Conservation (phyloP, 2,888 invertebrate genomes). For the Chrysodeixis includens region DNA sequence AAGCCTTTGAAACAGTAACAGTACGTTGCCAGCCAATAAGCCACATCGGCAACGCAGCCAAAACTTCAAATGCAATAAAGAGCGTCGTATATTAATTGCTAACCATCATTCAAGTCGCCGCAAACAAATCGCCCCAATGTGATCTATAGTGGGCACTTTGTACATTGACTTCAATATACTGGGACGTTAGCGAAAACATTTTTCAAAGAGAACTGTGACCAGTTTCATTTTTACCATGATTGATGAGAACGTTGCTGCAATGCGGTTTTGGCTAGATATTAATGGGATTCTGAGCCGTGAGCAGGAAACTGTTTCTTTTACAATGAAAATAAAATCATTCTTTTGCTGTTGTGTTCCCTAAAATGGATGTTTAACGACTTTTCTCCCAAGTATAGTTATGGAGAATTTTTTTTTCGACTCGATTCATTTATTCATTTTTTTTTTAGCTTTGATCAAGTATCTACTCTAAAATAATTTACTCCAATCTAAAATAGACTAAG, state of each 20-base stretch:
- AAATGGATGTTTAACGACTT: not conserved
- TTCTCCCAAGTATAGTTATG: not conserved
- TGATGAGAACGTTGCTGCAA: slow-evolving; percentile 49
- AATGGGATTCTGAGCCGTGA: slow-evolving; percentile 11
- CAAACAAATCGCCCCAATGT: slow-evolving; percentile 74
- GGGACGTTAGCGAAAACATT: slow-evolving; percentile 55
- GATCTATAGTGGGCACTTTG: slow-evolving; percentile 72
- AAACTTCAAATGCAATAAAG: slow-evolving; percentile 71
- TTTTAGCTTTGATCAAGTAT: too few species aligned
- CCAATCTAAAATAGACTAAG: not conserved
- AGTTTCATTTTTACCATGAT: slow-evolving; percentile 51
- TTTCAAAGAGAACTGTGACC: slow-evolving; percentile 47
- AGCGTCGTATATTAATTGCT: slow-evolving; percentile 72
- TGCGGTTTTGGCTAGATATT: slow-evolving; percentile 37
- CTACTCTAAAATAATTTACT: not conserved
- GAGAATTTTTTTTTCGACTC: not conserved
- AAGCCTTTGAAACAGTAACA: not conserved
- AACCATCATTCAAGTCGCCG: slow-evolving; percentile 70
- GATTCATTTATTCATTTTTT: too few species aligned
- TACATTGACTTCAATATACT: slow-evolving; percentile 68
- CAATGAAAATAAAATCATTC: not conserved
- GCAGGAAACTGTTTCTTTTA: not conserved
- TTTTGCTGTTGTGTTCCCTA: not conserved
- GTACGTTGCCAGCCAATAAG: slow-evolving; percentile 9
- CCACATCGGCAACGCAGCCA: slow-evolving; percentile 27